A percentile compares a stretch with the other conserved stretches of the same genome.
Conservation (phyloP, 1,140 invertebrate species). For the Drosophila lowei region DNA sequence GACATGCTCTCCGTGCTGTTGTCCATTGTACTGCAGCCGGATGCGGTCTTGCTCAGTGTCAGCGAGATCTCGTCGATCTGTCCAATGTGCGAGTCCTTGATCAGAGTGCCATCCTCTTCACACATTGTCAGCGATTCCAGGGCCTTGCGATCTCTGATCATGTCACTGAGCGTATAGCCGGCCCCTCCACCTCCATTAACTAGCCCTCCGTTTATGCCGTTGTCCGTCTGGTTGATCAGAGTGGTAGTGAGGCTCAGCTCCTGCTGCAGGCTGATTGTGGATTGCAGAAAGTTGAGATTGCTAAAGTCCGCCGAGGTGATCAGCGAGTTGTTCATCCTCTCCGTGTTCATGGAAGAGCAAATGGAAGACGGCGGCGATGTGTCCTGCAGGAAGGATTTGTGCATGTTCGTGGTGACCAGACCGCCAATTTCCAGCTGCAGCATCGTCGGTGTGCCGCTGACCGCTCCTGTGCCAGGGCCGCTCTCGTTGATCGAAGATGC, state of each 20-base stretch:
- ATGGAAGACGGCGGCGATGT: constrained; percentile 81
- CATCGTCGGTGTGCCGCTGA: constrained; percentile 29
- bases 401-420: constrained; percentile 74
- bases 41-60: constrained; percentile 72
- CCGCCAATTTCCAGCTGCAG: constrained; percentile 77
- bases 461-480: constrained; percentile 17
- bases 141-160: constrained; percentile 75
- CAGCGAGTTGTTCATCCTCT: constrained; percentile 77
- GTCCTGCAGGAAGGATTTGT: constrained; percentile 79
- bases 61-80: constrained; percentile 80
- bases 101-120: constrained; percentile 75
- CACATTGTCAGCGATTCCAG: constrained; percentile 75
- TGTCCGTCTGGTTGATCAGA: constrained; percentile 33
- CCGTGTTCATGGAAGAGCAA: constrained; percentile 75
- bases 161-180: constrained; percentile 71
- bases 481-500: constrained; percentile 29
- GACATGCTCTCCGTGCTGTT: constrained; percentile 80
- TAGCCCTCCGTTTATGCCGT: constrained; percentile 11
- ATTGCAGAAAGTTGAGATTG: constrained; percentile 78
- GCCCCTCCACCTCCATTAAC: constrained; percentile 9
- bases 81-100: constrained; percentile 78
- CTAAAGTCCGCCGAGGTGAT: constrained; percentile 82
- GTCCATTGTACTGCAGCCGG: constrained; percentile 79
- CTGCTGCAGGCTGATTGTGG: constrained; percentile 62
- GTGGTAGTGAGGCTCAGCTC: constrained; percentile 54